These are phyloP conservation scores for Pipistrellus nathusii DNA, from an alignment of 2,797 vertebrate species.

Conservation along the genomic window DNA sequence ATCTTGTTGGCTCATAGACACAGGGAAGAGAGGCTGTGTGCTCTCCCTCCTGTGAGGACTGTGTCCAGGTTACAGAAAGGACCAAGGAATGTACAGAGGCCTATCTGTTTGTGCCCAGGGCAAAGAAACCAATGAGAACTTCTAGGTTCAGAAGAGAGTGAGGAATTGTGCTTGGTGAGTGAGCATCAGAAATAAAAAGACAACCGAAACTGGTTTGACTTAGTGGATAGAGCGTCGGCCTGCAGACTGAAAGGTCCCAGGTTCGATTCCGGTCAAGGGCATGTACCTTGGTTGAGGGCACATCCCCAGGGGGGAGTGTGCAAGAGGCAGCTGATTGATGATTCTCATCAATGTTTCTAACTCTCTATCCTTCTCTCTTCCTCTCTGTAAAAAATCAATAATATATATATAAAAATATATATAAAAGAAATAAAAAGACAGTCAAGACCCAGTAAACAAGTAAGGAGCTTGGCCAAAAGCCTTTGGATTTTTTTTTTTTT, in stretches of 20 bases:
- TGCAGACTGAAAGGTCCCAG: no score
- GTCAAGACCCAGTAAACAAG: not conserved
- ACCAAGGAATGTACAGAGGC: not conserved
- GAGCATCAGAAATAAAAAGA: not conserved
- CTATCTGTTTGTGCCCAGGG: not conserved
- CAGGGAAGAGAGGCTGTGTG: not conserved
- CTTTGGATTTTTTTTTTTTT: not conserved
- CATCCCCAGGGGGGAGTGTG: no score
- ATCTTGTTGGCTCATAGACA: not conserved
- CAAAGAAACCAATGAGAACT: not conserved
- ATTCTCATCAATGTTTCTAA: no score
- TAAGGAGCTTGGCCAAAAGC: not conserved
- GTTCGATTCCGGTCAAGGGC: no score
- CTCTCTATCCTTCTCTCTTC: no score
- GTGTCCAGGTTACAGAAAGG: not conserved
- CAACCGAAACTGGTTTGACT: no score
- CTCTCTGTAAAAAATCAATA: no score
- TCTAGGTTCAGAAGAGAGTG: not conserved
- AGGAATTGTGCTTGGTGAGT: not conserved
- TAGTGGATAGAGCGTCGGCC: no score
- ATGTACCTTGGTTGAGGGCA: no score
- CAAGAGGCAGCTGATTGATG: no score
- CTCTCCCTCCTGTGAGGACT: not conserved
- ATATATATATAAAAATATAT: no score
- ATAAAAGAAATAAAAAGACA: not conserved